Percentiles rank a stretch among this genome's conserved stretches.
Evolutionary conservation across 2,113 vertebrate species (phyloP).

Genomic region (Urocynchramus pylzowi): DNA sequence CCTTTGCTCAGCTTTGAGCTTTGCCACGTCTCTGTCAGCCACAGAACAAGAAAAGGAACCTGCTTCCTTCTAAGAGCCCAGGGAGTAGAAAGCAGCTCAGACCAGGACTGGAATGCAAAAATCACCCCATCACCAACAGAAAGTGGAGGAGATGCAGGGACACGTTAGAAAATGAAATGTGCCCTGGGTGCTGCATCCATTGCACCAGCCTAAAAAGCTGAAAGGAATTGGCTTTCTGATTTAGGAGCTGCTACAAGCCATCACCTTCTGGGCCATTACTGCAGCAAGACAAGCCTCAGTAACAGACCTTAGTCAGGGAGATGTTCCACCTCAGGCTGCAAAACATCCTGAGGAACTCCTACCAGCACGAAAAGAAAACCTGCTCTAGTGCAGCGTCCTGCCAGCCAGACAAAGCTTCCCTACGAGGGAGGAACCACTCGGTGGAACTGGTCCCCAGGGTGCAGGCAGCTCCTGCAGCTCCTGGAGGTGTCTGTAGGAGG

Average conservation of each 20-base stretch:
- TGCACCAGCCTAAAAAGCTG: neutral
- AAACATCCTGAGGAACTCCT: neutral
- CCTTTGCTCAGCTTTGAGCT: neutral
- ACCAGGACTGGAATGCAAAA: neutral
- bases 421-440: fast-evolving
- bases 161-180: neutral
- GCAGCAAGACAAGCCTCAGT: neutral
- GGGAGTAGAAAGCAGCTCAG: neutral
- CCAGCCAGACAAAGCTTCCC: neutral
- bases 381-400: neutral
- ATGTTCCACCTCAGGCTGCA: neutral
- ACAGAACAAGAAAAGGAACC: neutral
- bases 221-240: neutral
- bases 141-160: neutral
- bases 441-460: fast-evolving
- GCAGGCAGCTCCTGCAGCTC: neutral
- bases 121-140: neutral
- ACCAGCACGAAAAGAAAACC: neutral
- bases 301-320: neutral
- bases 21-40: neutral
- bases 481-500: neutral
- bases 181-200: neutral
- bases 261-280: neutral
- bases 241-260: neutral
- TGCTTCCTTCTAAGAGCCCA: neutral